phyloP scores from a whole-genome alignment of 2,888 invertebrate species.

The Sarcophaga rosellei region DNA sequence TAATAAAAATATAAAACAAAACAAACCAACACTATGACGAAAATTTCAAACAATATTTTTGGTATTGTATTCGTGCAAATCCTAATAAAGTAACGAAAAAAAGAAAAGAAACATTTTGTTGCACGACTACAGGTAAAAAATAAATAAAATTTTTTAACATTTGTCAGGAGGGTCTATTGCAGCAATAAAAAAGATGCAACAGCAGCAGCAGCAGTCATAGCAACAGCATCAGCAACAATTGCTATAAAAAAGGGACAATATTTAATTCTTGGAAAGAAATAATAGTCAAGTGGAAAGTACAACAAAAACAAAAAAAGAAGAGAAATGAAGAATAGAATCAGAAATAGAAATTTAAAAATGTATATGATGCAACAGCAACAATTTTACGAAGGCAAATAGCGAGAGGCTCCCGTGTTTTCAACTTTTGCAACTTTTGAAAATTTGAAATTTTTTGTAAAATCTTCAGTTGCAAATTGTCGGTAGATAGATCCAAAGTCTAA shows the following conservation, averaged over 20 bases:
- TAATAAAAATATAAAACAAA: not conserved
- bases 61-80: not conserved
- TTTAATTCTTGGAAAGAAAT: constrained; percentile 3
- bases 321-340: too few species aligned
- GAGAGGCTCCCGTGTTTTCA: too few species aligned
- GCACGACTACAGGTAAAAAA: not conserved
- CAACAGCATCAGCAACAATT: not conserved
- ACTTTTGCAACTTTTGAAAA: too few species aligned
- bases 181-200: not conserved
- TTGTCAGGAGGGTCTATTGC: constrained; percentile 55
- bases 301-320: not conserved
- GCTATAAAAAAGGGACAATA: not conserved
- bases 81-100: not conserved
- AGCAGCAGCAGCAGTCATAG: not conserved
- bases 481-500: too few species aligned
- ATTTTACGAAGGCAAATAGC: too few species aligned
- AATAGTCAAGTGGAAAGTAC: constrained; percentile 55
- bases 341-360: constrained; percentile 55
- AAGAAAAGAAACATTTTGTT: not conserved
- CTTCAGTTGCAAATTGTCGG: too few species aligned
- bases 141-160: not conserved
- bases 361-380: constrained; percentile 38
- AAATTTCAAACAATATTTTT: not conserved
- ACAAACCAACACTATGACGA: not conserved
- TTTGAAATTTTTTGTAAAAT: too few species aligned